Evolutionary conservation across 2,888 invertebrate species (phyloP).

Genomic region (Hydroisotoma schaefferi): DNA sequence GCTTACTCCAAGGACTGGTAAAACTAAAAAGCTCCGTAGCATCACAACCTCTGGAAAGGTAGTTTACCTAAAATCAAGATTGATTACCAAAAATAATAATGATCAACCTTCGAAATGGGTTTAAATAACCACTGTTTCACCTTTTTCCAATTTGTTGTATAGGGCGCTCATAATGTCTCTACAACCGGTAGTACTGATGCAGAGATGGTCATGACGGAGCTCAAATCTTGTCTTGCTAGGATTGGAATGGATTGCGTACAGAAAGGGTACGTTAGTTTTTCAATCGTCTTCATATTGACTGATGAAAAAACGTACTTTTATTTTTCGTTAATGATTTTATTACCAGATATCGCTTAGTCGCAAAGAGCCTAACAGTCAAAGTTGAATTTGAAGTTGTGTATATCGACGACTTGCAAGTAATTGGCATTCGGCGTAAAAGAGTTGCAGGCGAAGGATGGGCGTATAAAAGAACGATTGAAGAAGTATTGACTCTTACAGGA

Average conservation of each 20-base stretch:
- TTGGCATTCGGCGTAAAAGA: constrained; percentile 61
- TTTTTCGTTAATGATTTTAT: neutral
- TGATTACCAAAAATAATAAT: neutral
- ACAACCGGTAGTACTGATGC: constrained; percentile 43
- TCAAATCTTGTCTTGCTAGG: constrained; percentile 41
- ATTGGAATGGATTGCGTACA: constrained; percentile 46
- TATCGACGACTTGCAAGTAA: constrained; percentile 38
- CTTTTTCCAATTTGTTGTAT: constrained; percentile 5
- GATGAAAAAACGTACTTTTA: neutral
- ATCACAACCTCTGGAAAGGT: constrained; percentile 36
- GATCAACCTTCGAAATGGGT: neutral
- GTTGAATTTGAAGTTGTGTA: constrained; percentile 47
- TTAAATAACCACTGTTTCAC: neutral
- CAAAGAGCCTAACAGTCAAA: constrained; percentile 38
- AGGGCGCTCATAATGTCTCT: constrained; percentile 44
- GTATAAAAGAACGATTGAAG: constrained; percentile 73
- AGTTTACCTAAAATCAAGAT: no score
- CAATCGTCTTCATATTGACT: neutral
- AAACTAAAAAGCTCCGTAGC: constrained; percentile 43
- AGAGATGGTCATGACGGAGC: constrained; percentile 41
- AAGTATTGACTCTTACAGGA: constrained; percentile 62
- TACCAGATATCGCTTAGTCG: constrained; percentile 41
- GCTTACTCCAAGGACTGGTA: constrained; percentile 61
- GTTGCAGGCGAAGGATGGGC: constrained; percentile 75
- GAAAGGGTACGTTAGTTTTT: constrained; percentile 35